Percentiles rank a stretch among this genome's conserved stretches.
Evolutionary conservation across 2,113 vertebrate species (phyloP).

Genomic region (Neofelis nebulosa): DNA sequence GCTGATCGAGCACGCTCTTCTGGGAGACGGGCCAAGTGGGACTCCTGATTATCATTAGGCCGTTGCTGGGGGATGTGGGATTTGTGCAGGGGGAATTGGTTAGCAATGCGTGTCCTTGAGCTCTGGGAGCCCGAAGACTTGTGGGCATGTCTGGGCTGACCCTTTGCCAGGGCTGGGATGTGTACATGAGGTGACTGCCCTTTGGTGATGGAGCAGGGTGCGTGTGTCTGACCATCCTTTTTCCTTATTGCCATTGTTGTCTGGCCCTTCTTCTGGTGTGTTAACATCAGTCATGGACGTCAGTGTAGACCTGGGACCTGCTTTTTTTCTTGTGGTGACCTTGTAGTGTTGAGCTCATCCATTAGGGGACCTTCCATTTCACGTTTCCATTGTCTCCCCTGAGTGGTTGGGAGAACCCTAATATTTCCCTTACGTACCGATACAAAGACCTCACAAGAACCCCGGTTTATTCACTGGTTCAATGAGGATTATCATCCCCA

Average conservation of each 20-base stretch:
- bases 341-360: neutral
- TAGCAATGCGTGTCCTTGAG: neutral
- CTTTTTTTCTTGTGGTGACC: neutral
- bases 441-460: neutral
- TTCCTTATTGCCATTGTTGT: neutral
- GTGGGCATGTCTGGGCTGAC: neutral
- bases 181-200: neutral
- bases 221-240: neutral
- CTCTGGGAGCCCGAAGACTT: neutral
- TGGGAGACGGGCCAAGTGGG: neutral
- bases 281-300: no score
- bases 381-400: neutral
- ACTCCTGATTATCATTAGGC: neutral
- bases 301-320: neutral
- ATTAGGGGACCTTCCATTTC: neutral
- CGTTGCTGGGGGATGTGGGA: neutral
- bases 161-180: neutral
- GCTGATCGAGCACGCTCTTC: neutral
- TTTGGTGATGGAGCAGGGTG: no score
- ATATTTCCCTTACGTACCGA: neutral
- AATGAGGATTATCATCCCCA: neutral
- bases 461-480: neutral
- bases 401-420: neutral
- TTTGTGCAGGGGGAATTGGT: neutral
- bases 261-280: neutral